Percentiles rank a stretch among this genome's conserved stretches.
Conservation (phyloP, 2,888 invertebrate genomes). For the Hedya salicella region DNA sequence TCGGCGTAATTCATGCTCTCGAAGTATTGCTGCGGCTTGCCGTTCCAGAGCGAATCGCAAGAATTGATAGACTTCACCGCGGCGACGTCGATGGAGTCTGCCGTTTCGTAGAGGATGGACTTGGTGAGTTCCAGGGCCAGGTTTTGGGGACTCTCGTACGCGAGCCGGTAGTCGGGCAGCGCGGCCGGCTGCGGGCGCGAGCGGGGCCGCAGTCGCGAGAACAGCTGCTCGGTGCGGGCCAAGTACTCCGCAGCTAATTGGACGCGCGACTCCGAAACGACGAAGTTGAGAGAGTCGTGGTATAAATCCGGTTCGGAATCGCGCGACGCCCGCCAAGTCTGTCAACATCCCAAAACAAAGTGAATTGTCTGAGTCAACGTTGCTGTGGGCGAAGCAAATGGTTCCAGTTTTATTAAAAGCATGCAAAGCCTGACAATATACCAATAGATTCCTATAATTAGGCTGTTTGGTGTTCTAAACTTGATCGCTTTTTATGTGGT, state of each 20-base stretch:
- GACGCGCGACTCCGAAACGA: slow-evolving; percentile 30
- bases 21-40: slow-evolving; percentile 84
- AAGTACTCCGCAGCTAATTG: slow-evolving; percentile 71
- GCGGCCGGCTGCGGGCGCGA: slow-evolving; percentile 54
- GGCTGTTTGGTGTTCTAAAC: slow-evolving; percentile 9
- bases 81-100: slow-evolving; percentile 63
- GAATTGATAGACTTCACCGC: slow-evolving; percentile 55
- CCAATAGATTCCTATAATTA: not conserved
- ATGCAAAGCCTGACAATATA: slow-evolving; percentile 29
- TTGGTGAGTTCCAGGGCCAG: slow-evolving; percentile 66
- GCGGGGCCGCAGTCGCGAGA: slow-evolving; percentile 51
- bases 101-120: slow-evolving; percentile 70
- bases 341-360: slow-evolving; percentile 46
- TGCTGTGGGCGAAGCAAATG: slow-evolving; percentile 3
- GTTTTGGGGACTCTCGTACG: slow-evolving; percentile 68
- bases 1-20: slow-evolving; percentile 87
- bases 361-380: slow-evolving; percentile 18
- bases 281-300: slow-evolving; percentile 47
- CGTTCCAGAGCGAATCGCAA: slow-evolving; percentile 85
- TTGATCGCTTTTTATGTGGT: slow-evolving; percentile 15
- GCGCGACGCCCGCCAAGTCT: slow-evolving; percentile 46
- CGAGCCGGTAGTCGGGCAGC: slow-evolving; percentile 54
- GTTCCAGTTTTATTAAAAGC: slow-evolving; percentile 36
- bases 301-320: slow-evolving; percentile 37
- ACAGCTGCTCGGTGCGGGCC: slow-evolving; percentile 65